Percentiles rank a stretch among this genome's conserved stretches.
Conservation (phyloP, 1,140 invertebrate genomes). For the Panulirus ornatus region DNA sequence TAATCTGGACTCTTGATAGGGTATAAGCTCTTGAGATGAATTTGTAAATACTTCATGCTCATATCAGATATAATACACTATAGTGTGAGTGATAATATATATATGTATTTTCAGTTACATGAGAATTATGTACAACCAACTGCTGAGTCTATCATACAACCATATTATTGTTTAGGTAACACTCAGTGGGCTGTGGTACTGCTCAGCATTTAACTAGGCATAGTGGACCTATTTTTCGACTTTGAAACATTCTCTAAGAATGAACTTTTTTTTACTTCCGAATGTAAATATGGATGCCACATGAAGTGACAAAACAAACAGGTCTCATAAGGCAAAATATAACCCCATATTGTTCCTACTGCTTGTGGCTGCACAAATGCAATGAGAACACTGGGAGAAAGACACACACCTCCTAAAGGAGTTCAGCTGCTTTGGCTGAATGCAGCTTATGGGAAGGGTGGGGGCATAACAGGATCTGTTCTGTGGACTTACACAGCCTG, state of each 20-base stretch:
- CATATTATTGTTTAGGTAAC: slow-evolving; percentile 26
- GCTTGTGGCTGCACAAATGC: slow-evolving; percentile 31
- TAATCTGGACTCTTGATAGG: slow-evolving; percentile 36
- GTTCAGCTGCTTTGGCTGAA: slow-evolving; percentile 17
- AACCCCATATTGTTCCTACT: slow-evolving; percentile 35
- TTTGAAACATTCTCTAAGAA: slow-evolving; percentile 14
- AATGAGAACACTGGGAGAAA: slow-evolving; percentile 40
- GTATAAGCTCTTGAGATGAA: slow-evolving; percentile 50
- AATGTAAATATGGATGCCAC: slow-evolving; percentile 2
- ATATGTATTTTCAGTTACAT: slow-evolving; percentile 46
- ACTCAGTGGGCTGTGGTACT: slow-evolving; percentile 25
- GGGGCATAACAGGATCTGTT: slow-evolving; percentile 11
- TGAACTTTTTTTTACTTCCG: not conserved
- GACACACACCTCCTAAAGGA: not conserved
- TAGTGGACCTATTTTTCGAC: not conserved
- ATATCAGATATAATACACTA: slow-evolving; percentile 48
- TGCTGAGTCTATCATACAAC: slow-evolving; percentile 46
- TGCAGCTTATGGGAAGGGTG: slow-evolving; percentile 17
- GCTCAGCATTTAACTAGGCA: slow-evolving; percentile 16
- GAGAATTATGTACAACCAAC: slow-evolving; percentile 49
- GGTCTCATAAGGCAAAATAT: slow-evolving; percentile 47
- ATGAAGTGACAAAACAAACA: slow-evolving; percentile 39
- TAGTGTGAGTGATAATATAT: slow-evolving; percentile 49
- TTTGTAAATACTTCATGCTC: slow-evolving; percentile 49
- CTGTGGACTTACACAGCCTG: slow-evolving; percentile 43